Conservation (phyloP, 2,113 vertebrate species). For the Oxyura jamaicensis region DNA sequence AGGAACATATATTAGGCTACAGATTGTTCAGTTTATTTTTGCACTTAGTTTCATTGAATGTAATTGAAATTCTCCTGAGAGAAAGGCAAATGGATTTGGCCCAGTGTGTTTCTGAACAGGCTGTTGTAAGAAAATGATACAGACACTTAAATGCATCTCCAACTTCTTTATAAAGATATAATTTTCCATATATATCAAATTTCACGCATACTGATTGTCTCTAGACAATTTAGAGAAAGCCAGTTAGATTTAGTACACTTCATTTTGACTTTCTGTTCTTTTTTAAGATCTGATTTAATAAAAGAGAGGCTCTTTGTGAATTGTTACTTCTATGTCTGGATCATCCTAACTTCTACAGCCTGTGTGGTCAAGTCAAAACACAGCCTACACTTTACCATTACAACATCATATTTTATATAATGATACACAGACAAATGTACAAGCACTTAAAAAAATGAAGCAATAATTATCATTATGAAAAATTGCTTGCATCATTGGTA, state of each 20-base stretch:
- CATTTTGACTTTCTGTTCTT: conserved; percentile 28
- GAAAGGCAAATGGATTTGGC: conserved; percentile 58
- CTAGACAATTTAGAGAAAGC: conserved; percentile 21
- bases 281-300: neutral
- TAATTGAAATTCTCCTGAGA: conserved; percentile 60
- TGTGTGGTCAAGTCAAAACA: neutral
- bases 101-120: conserved; percentile 21
- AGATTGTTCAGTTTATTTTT: conserved; percentile 57
- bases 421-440: neutral
- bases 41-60: conserved; percentile 47
- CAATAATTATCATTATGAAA: neutral
- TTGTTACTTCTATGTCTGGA: neutral
- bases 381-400: neutral
- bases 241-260: neutral
- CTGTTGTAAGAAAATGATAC: conserved; percentile 41
- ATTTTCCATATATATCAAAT: conserved; percentile 46
- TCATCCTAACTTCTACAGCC: neutral
- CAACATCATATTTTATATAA: neutral
- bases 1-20: conserved; percentile 20
- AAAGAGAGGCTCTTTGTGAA: neutral
- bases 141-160: conserved; percentile 42
- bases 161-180: neutral
- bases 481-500: neutral
- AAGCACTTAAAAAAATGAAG: neutral
- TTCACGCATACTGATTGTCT: neutral